Base-by-base conservation (phyloP, 2,113 vertebrate species). In the Panthera leo region DNA sequence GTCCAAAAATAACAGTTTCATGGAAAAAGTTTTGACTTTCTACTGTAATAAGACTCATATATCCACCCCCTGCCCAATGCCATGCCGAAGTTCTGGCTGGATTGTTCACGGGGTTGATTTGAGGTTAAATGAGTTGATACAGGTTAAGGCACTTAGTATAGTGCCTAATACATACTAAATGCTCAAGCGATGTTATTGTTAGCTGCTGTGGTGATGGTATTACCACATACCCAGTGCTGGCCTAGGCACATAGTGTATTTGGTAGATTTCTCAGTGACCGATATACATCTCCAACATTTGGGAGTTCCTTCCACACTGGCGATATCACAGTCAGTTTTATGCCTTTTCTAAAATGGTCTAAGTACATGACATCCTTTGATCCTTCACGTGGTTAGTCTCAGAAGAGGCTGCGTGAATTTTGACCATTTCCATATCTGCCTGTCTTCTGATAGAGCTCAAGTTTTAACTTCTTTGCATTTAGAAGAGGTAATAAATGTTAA, bases 21-120 rank as follows among this genome's bases (percentile, higher is more conserved):
- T 73, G 68, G 75, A 65, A 87, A 85, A 87, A 36, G 68, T 89
- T 85, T 79, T 95, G 94, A 53, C 92, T 97, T 76, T 58, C n/a
- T 90, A 13, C 29, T 86, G 9, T 51, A 87, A 31, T 90, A 83
- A 48, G 75, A 90, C 67, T 94, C 12, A 31, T 68, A 0, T 76
- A 27, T 76, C 88, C 85, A 36, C 61, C 80, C 11, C 55, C 58
- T 0, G 3, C 21, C 21, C 21, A 21, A 61, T 7, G 58, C 58
- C 2, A 0, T 78, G 89, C 75, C 42, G 5, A 76, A 78, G 73
- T 93, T 88, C 36, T 82, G 39, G 19, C 51, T 42, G 55, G 84
- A 29, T 78, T 92, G 23, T 67, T 92, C 36, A 29, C 11, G 19
- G 67, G 58, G 76, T 94, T 86, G 42, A 13, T 93, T 27, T 65